Percentiles rank a stretch among this genome's conserved stretches.
Evolutionary conservation across 2,797 vertebrate genomes (phyloP).

Genomic region (Scomberomorus guttatus): DNA sequence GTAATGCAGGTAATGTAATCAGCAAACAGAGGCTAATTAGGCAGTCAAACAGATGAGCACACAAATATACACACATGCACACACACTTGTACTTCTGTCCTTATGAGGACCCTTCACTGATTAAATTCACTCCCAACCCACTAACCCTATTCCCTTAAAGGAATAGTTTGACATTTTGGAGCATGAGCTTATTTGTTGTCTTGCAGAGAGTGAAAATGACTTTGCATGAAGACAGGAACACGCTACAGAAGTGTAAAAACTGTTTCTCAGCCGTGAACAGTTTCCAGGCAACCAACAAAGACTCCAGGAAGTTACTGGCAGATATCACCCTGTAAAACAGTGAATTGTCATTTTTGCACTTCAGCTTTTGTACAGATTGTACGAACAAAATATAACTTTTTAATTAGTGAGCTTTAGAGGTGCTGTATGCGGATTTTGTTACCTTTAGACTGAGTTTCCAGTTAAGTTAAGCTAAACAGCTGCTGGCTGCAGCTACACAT

Average conservation of each 20-base stretch:
- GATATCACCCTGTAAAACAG: too few species aligned
- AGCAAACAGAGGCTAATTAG: slow-evolving; percentile 72
- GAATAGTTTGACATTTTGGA: not conserved
- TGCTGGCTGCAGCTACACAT: too few species aligned
- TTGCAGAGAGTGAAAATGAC: not conserved
- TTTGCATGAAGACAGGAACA: not conserved
- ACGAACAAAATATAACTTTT: too few species aligned
- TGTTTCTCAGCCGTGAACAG: not conserved
- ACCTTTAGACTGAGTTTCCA: too few species aligned
- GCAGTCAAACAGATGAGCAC: slow-evolving; percentile 62
- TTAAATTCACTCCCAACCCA: not conserved
- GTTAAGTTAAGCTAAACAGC: too few species aligned
- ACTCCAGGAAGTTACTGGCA: not conserved
- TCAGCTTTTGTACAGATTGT: too few species aligned
- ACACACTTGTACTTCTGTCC: not conserved
- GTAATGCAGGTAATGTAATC: slow-evolving; percentile 57
- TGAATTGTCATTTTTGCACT: too few species aligned
- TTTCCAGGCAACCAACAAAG: not conserved
- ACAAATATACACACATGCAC: slow-evolving; percentile 10
- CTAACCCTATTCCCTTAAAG: not conserved
- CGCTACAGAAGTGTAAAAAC: not conserved
- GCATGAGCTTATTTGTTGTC: too few species aligned
- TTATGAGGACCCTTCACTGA: slow-evolving; percentile 6
- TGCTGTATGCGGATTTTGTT: too few species aligned
- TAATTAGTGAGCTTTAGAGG: too few species aligned